Conservation (phyloP, 2,888 invertebrate genomes). For the Kuschelorhynchus macadamiae region DNA sequence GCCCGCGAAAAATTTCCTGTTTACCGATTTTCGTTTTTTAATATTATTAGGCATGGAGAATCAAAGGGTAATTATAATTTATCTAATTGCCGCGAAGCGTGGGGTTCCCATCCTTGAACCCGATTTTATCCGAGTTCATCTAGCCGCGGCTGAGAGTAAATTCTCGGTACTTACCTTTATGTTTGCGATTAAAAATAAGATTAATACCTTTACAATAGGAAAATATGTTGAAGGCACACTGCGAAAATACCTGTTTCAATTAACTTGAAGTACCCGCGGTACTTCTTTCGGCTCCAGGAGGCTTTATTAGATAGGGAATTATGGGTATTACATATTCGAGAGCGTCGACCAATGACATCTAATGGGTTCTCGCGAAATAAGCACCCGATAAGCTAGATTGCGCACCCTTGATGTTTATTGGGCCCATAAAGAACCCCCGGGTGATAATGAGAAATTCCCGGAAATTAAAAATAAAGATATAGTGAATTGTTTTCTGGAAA, state of each 20-base stretch:
- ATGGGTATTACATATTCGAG: conserved; percentile 22
- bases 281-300: conserved; percentile 23
- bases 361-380: conserved; percentile 22
- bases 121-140: conserved; percentile 55
- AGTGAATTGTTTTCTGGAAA: too few relatives aligned
- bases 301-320: conserved; percentile 24
- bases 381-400: too few relatives aligned
- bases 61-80: conserved; percentile 56
- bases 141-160: too few relatives aligned
- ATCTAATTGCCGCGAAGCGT: conserved; percentile 57
- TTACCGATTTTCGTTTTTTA: too few relatives aligned
- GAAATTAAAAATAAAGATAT: too few relatives aligned
- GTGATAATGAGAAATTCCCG: conserved; percentile 18
- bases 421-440: conserved; percentile 10
- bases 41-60: conserved; percentile 30
- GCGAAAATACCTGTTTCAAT: conserved; percentile 33
- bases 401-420: conserved; percentile 20
- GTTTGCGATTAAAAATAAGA: conserved; percentile 32
- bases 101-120: conserved; percentile 57
- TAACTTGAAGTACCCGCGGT: conserved; percentile 23
- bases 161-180: conserved; percentile 24
- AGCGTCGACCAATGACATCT: conserved; percentile 24
- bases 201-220: conserved; percentile 32
- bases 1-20: too few relatives aligned
- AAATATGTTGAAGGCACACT: conserved; percentile 23